Conservation (phyloP, 2,113 vertebrate genomes). For the Eonycteris spelaea region DNA sequence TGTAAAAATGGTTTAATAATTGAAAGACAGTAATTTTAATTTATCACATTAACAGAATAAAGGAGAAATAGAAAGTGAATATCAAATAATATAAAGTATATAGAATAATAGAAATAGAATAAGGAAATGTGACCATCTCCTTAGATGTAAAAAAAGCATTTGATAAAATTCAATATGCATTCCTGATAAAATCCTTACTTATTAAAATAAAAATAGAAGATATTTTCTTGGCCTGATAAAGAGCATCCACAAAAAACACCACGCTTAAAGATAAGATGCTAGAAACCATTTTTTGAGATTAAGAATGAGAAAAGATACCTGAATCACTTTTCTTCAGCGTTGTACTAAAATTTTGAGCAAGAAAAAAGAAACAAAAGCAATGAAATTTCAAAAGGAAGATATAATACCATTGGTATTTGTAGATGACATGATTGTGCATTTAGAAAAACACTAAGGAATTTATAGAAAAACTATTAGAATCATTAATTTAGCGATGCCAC, state of each 20-base stretch:
- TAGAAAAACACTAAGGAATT: constrained; percentile 22
- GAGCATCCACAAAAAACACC: neutral
- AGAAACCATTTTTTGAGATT: neutral
- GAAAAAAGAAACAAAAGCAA: neutral
- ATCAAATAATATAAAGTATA: neutral
- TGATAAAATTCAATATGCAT: neutral
- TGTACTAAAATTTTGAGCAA: neutral
- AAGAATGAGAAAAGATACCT: neutral
- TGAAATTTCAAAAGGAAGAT: neutral
- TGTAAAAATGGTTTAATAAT: neutral
- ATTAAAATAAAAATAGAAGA: neutral
- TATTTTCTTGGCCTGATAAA: neutral
- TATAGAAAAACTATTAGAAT: neutral
- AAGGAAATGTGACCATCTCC: neutral
- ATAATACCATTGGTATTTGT: neutral
- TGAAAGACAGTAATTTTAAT: neutral
- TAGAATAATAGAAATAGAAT: neutral
- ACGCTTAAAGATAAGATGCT: neutral
- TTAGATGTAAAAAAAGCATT: neutral
- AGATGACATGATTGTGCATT: neutral
- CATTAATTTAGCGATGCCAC: neutral
- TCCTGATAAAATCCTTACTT: neutral
- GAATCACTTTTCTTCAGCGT: neutral
- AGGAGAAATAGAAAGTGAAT: neutral
- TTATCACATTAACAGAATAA: constrained; percentile 3